phyloP scores from a whole-genome alignment of 2,888 invertebrate genomes.

The Allacma fusca region DNA sequence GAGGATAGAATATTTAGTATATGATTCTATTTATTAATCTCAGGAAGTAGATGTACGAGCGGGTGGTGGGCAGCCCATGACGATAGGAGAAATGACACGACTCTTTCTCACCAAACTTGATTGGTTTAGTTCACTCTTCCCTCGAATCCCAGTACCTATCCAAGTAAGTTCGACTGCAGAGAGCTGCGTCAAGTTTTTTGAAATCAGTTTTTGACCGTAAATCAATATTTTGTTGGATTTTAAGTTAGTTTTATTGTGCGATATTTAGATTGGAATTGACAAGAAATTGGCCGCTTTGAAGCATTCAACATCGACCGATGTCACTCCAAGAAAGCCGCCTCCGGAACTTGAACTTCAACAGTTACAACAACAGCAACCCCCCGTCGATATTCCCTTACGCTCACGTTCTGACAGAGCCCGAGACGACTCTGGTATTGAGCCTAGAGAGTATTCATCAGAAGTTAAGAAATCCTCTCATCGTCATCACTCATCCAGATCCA shows the following conservation, averaged over 20 bases:
- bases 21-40: not conserved
- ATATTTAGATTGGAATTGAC: slow-evolving; percentile 90
- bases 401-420: slow-evolving; percentile 42
- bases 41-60: slow-evolving; percentile 96
- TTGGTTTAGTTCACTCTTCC: slow-evolving; percentile 99
- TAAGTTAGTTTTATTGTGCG: too few relatives aligned
- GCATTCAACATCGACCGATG: slow-evolving; percentile 64
- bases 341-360: slow-evolving; percentile 39
- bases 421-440: slow-evolving; percentile 43
- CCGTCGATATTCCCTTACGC: not conserved
- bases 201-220: too few relatives aligned
- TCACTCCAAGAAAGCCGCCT: slow-evolving; percentile 50
- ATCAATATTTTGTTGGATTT: too few relatives aligned
- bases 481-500: slow-evolving; percentile 41
- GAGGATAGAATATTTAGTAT: too few relatives aligned
- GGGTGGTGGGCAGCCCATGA: slow-evolving; percentile 92
- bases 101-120: slow-evolving; percentile 95
- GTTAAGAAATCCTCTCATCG: slow-evolving; percentile 24
- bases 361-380: slow-evolving; percentile 33
- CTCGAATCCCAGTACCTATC: slow-evolving; percentile 97
- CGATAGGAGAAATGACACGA: slow-evolving; percentile 89
- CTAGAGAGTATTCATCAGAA: slow-evolving; percentile 37
- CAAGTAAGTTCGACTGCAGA: slow-evolving; percentile 64
- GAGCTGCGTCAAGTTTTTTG: not conserved
- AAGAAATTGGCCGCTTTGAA: slow-evolving; percentile 73